These are phyloP conservation scores for Lanistes nyassanus DNA, from an alignment of 1,140 invertebrate species.

Conservation along the genomic window DNA sequence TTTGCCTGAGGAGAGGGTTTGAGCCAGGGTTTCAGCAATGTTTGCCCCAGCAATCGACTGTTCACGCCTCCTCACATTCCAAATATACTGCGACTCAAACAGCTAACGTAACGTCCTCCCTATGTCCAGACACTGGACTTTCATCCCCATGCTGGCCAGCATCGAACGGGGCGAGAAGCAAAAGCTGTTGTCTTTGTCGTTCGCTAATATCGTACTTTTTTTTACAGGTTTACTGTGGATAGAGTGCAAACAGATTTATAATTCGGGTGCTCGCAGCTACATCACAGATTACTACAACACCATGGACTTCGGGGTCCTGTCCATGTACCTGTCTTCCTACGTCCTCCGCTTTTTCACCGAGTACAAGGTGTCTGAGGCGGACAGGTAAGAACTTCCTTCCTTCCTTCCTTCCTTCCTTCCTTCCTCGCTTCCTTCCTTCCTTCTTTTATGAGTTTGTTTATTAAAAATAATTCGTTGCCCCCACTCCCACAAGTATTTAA, in stretches of 20 bases:
- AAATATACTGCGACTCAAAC: no score
- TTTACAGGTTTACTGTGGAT: conserved; percentile 65
- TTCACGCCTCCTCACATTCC: no score
- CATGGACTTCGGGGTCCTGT: conserved; percentile 64
- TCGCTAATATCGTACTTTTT: conserved; percentile 16
- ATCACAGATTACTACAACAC: conserved; percentile 65
- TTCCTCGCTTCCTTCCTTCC: no score
- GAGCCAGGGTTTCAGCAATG: no score
- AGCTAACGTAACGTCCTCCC: no score
- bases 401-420: no score
- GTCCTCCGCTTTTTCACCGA: conserved; percentile 63
- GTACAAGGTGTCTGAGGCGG: conserved; percentile 56
- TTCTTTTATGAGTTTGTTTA: no score
- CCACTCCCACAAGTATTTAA: no score
- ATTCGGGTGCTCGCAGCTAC: conserved; percentile 63
- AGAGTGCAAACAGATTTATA: conserved; percentile 67
- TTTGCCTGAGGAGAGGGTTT: no score
- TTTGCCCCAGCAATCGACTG: no score
- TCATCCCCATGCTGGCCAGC: neutral
- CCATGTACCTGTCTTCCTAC: conserved; percentile 66
- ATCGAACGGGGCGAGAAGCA: neutral
- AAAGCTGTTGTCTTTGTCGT: neutral
- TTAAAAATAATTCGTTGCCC: no score
- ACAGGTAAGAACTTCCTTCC: conserved; percentile 43
- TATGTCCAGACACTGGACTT: no score